These are phyloP conservation scores for Nephrocerus scutellatus DNA, from an alignment of 2,888 invertebrate genomes.

Conservation along the genomic window DNA sequence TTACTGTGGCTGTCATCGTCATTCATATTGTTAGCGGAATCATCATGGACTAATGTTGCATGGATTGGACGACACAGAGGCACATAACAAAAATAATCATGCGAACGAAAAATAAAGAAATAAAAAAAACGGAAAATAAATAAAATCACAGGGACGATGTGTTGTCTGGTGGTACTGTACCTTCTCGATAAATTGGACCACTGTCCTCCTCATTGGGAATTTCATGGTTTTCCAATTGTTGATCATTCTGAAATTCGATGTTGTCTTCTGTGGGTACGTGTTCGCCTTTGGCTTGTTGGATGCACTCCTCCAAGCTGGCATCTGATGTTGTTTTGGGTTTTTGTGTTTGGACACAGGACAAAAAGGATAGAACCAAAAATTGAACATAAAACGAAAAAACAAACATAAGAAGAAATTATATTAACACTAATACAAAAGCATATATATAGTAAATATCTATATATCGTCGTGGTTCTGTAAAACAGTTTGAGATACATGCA, in stretches of 20 bases:
- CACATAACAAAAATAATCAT: constrained; percentile 11
- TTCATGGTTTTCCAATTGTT: constrained; percentile 34
- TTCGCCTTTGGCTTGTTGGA: constrained; percentile 51
- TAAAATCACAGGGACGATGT: constrained; percentile 1
- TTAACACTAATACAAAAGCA: constrained; percentile 1
- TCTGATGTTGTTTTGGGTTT: too few relatives aligned
- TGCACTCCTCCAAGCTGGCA: constrained; percentile 59
- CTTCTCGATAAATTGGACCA: constrained; percentile 46
- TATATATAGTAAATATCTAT: too few relatives aligned
- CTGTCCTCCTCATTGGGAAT: constrained; percentile 33
- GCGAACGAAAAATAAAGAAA: constrained; percentile 12
- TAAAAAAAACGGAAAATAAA: constrained; percentile 26
- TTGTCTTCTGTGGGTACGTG: constrained; percentile 47
- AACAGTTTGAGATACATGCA: too few relatives aligned
- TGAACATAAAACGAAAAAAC: constrained; percentile 23
- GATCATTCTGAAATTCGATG: constrained; percentile 42
- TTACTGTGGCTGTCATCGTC: too few relatives aligned
- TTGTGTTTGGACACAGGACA: constrained; percentile 16
- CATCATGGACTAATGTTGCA: too few relatives aligned
- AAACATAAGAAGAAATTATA: constrained; percentile 17
- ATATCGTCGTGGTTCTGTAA: too few relatives aligned
- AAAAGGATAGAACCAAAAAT: constrained; percentile 22
- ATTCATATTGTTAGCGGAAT: too few relatives aligned
- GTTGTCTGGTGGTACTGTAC: constrained; percentile 37
- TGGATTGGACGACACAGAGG: too few relatives aligned